These are phyloP conservation scores for Ibidorhyncha struthersii DNA, from an alignment of 2,113 vertebrate genomes.

Conservation along the genomic window DNA sequence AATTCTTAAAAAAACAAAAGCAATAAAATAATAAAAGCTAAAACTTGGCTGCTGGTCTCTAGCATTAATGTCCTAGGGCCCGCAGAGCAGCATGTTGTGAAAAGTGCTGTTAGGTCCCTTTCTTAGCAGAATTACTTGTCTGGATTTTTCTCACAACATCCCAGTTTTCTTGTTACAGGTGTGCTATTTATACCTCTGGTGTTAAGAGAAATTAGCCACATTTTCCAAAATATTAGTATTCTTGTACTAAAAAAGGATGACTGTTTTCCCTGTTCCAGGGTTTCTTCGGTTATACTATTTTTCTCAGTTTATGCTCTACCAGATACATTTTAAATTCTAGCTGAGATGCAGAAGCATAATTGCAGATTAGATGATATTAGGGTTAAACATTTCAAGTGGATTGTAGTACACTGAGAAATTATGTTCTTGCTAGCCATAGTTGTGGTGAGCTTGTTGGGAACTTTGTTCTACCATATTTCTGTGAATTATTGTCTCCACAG, in stretches of 20 bases:
- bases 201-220: background rate
- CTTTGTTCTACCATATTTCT: constrained; percentile 21
- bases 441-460: constrained; percentile 14
- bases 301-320: background rate
- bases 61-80: background rate
- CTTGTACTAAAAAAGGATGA: background rate
- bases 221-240: background rate
- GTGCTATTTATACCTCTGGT: background rate
- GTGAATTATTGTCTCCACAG: background rate
- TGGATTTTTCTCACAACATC: background rate
- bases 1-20: background rate
- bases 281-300: background rate
- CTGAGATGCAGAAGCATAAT: background rate
- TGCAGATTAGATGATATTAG: background rate
- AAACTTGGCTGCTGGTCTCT: background rate
- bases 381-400: background rate
- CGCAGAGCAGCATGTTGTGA: background rate
- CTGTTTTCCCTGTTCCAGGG: background rate
- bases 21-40: background rate
- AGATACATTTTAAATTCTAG: background rate
- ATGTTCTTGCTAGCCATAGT: background rate
- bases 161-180: background rate
- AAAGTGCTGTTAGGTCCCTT: background rate
- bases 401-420: background rate
- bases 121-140: background rate